Evolutionary conservation across 2,888 invertebrate genomes (phyloP), one percentile per base, ranked within the genome.

Genomic region (Boloria selene): DNA sequence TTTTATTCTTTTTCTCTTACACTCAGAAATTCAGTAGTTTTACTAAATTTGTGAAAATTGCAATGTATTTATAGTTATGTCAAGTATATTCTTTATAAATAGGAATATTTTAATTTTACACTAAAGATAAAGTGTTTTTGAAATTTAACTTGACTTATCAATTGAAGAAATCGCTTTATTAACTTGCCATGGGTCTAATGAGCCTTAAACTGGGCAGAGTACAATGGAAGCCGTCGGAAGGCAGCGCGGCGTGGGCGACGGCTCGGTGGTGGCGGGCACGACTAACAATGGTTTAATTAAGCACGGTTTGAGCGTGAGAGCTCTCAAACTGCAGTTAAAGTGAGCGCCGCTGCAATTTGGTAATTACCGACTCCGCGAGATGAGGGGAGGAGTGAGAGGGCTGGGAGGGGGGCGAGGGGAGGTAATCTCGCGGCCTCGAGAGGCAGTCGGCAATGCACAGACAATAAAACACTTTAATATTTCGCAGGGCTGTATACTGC

Each of bases 271-370:
- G 51, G 69, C 31, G 64, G 50, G 60, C 61, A 65, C 71, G 50
- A 75, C 77, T 70, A 70, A 81, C 82, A 83, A 79, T 82, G 77
- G 77, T 75, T 82, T 79, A 82, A 84, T 84, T 82, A 83, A 83
- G 80, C 77, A 74, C 72, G 79, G 76, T 79, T 79, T 76, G 72
- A 73, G 70, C 75, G 65, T 67, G 68, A 79, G 80, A 75, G 75
- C 78, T 71, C 80, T 79, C 74, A 66, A 67, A 68, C 67, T 75
- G 75, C 73, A 74, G 75, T 78, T 74, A 77, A 77, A 79, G 75
- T 70, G 77, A 76, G 77, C 72, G 79, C 75, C 72, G 72, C 69
- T 71, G 80, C 80, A 76, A 81, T 80, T 83, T 78, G 77, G 78
- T 80, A 81, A 83, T 83, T 82, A 79, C 74, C 59, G 54, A 59